Evolutionary conservation across 2,113 vertebrate genomes (phyloP).

Genomic region (Lycaon pictus): DNA sequence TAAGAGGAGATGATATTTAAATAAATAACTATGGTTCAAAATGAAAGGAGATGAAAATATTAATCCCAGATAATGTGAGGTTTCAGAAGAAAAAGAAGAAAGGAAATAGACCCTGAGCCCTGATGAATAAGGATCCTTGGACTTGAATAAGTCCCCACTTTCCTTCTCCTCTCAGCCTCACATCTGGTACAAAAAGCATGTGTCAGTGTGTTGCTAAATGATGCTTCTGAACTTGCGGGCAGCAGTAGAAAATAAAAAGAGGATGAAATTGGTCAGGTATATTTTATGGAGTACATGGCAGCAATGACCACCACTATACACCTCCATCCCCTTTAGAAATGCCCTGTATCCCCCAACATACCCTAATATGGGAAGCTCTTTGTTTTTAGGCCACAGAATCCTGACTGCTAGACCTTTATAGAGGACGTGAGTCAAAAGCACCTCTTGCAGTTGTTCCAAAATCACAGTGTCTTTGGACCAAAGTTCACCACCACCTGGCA

Average conservation of each 20-base stretch:
- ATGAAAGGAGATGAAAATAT: background rate
- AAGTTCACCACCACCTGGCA: background rate
- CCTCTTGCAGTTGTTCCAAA: background rate
- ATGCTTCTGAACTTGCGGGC: background rate
- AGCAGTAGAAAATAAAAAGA: background rate
- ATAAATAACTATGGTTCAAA: constrained; percentile 25
- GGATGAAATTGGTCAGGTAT: background rate
- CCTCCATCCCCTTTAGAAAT: background rate
- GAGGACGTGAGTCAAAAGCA: background rate
- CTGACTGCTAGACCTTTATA: background rate
- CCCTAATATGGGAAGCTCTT: background rate
- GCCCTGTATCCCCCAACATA: background rate
- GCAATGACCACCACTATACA: background rate
- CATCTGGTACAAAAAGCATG: background rate
- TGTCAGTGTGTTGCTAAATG: background rate
- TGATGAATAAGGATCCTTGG: background rate
- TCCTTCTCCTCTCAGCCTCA: background rate
- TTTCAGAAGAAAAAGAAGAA: constrained; percentile 2
- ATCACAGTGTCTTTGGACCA: background rate
- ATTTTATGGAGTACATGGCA: background rate
- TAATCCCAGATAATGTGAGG: background rate
- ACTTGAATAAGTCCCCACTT: background rate
- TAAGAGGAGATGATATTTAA: constrained; percentile 7
- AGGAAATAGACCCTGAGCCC: background rate
- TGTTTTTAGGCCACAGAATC: background rate